phyloP scores from a whole-genome alignment of 2,113 vertebrate genomes.

The Crotalus tigris region DNA sequence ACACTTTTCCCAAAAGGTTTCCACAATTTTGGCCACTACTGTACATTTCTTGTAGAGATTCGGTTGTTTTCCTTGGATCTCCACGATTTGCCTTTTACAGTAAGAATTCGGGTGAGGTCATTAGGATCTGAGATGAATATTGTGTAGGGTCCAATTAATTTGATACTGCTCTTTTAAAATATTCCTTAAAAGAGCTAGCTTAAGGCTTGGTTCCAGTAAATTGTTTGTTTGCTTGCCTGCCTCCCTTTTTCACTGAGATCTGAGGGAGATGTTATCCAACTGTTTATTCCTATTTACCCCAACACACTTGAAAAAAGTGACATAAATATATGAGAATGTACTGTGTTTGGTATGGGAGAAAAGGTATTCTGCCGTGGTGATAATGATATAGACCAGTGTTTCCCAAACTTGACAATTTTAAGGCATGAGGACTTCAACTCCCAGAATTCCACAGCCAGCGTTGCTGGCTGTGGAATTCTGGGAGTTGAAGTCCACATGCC shows the following conservation, averaged over 20 bases:
- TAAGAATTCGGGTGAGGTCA: not conserved
- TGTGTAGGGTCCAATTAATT: not conserved
- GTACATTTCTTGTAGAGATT: not conserved
- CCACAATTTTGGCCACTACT: too few species aligned
- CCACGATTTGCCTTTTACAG: not conserved
- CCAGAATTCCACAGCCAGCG: too few species aligned
- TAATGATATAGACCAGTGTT: not conserved
- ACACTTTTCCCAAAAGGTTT: too few species aligned
- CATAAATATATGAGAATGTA: not conserved
- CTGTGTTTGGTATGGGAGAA: not conserved
- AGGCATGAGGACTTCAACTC: too few species aligned
- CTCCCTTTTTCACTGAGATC: constrained; percentile 5
- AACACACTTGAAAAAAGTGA: not conserved
- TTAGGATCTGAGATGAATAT: not conserved
- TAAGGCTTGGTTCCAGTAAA: not conserved
- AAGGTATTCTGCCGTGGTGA: not conserved
- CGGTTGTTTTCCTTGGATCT: not conserved
- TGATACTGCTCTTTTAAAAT: not conserved
- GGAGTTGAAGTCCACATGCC: too few species aligned
- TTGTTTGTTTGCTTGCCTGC: not conserved
- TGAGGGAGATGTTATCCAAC: not conserved
- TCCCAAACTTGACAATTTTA: too few species aligned
- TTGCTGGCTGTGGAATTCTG: too few species aligned
- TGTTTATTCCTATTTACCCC: not conserved
- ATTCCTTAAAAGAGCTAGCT: not conserved